Percentiles rank a stretch among this genome's conserved stretches.
Evolutionary conservation across 2,797 vertebrate genomes (phyloP).

Genomic region (Scomberomorus guttatus): DNA sequence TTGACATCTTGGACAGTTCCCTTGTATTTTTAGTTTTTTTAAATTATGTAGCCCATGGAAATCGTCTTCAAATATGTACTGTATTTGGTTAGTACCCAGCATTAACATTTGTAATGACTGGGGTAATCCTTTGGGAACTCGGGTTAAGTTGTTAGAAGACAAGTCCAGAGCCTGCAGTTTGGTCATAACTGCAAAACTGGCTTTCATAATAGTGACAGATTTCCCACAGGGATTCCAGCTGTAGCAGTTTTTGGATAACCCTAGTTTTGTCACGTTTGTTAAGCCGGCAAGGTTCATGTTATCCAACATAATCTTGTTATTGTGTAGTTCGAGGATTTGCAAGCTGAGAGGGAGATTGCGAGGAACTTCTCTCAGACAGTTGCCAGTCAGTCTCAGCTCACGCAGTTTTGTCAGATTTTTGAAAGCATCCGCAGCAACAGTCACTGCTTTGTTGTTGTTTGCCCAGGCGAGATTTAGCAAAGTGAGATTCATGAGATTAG

Average conservation of each 20-base stretch:
- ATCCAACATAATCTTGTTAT: conserved; percentile 86
- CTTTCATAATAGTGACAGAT: conserved; percentile 74
- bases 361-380: conserved; percentile 83
- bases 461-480: conserved; percentile 87
- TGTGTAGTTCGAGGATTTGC: conserved; percentile 81
- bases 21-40: conserved; percentile 88
- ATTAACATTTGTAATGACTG: conserved; percentile 80
- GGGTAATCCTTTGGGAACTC: conserved; percentile 87
- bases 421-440: conserved; percentile 81
- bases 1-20: conserved; percentile 95
- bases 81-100: conserved; percentile 88
- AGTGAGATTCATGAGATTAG: conserved; percentile 80
- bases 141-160: conserved; percentile 91
- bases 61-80: conserved; percentile 83
- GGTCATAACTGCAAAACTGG: conserved; percentile 83
- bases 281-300: conserved; percentile 79
- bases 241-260: conserved; percentile 92
- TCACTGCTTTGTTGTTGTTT: conserved; percentile 70
- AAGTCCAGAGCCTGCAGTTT: conserved; percentile 86
- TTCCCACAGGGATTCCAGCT: conserved; percentile 87
- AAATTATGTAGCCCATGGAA: conserved; percentile 85
- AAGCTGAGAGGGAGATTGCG: conserved; percentile 83
- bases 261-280: conserved; percentile 83
- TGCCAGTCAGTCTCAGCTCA: conserved; percentile 83
- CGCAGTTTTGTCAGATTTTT: conserved; percentile 83